Base-by-base conservation (phyloP, 2,113 vertebrate species). In the Proteles cristata region DNA sequence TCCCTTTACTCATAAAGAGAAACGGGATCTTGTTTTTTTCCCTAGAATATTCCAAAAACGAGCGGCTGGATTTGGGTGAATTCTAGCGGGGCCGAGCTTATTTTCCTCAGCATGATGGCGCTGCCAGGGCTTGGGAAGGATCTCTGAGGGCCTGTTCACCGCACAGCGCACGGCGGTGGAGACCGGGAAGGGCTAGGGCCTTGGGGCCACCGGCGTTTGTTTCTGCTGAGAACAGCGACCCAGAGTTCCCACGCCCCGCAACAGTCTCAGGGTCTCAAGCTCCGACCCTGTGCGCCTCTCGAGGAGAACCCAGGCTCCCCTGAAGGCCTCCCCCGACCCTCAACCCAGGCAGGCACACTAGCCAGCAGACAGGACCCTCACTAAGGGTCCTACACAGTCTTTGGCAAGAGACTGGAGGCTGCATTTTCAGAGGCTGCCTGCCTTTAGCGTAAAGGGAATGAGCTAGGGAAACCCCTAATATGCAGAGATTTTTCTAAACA, bases 311-410 rank as follows among this genome's bases (percentile, higher is more conserved):
- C n/a, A 26, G 35, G 33, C 1, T 31, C 28, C 15, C 7, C 12
- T 1, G 0, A 6, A 48, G 26, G 39, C 28, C n/a, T 87, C 12
- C 17, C 19, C 7, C 76, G 19, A 7, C 71, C 25, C 45, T 0
- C 0, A 50, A 11, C 3, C 0, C 1, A 33, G 16, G 9, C 0
- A 0, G 50, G 35, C 35, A 68, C 63, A 12, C 5, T 68, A 12
- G 3, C 45, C 55, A 0, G 11, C 28, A 21, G 0, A 5, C 53
- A 66, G 53, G 77, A 45, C 14, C 86, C 66, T 39, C 39, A 39
- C 39, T 63, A 69, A 33, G 33, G 26, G 15, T 35, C 76, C 81
- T 65, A 66, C 77, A 4, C 28, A 53, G 71, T 43, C 23, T 0
- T 43, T 80, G 82, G 25, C 48, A 71, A 55, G 81, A 79, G 39